Base-by-base conservation (phyloP, 2,888 invertebrate species). In the Hirtodrosophila confusa region DNA sequence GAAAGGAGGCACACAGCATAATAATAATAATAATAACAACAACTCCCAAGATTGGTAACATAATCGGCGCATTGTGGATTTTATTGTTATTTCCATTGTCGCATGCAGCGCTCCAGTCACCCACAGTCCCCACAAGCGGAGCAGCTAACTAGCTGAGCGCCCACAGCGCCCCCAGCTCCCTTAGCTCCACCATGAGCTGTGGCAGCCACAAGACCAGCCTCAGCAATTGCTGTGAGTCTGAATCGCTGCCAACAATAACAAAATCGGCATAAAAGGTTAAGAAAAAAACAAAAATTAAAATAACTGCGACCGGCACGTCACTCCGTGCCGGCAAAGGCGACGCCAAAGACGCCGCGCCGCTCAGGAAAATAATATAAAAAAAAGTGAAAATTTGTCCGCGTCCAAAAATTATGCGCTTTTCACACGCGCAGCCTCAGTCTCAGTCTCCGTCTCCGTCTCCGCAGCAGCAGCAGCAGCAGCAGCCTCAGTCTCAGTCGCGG, bases 391-490 rank as follows among this genome's bases (percentile, higher is more conserved):
- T 86, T 86, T 86, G 88, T 86, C 80, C 78, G 88, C 77, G 86
- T 87, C 75, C 76, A 86, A 88, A 88, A 88, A 88, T 84, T 88
- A 88, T 88, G 88, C 88, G 88, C 88, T 86, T 88, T 88, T 88
- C 88, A 88, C 88, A 88, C 88, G 88, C 75, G 79, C 78, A 71
- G 74, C 67, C 51, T 65, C 58, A 60, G 49, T 36, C 31, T 17
- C 58, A 49, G 48, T 41, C 69, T n/a, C n/a, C n/a, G n/a, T n/a
- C n/a, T n/a, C n/a, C n/a, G n/a, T n/a, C n/a, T n/a, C n/a, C n/a
- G 65, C 71, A 43, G 57, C 33, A 50, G 17, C 50, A 49, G 43
- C 23, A 36, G n/a, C 41, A 40, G 11, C 9, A 1, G 31, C 24
- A 40, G 33, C 50, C 9, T 7, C 31, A 31, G 31, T 2, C 31